Percentiles rank a stretch among this genome's conserved stretches.
Evolutionary conservation across 2,113 vertebrate species (phyloP).

Genomic region (Gallinago paraguaiae): DNA sequence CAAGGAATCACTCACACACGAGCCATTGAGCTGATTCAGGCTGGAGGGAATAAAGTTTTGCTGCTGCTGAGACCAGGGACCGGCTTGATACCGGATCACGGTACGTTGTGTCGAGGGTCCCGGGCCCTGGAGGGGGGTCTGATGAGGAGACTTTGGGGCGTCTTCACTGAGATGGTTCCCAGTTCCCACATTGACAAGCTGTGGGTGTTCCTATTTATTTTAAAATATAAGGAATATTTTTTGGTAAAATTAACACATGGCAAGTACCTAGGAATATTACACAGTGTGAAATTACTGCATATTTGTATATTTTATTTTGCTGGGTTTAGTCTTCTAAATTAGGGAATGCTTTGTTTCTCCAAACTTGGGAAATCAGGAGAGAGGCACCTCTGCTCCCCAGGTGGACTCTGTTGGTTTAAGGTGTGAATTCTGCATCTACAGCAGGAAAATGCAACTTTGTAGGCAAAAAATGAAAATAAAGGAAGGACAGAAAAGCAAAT

Average conservation of each 20-base stretch:
- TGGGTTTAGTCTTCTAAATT: neutral
- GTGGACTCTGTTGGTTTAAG: neutral
- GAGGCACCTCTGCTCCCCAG: neutral
- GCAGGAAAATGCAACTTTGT: neutral
- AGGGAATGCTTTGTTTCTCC: neutral
- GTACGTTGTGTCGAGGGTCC: slow-evolving; percentile 72
- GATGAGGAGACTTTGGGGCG: neutral
- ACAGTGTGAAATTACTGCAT: neutral
- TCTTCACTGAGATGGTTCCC: neutral
- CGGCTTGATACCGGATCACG: slow-evolving; percentile 92
- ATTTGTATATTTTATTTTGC: neutral
- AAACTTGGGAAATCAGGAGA: neutral
- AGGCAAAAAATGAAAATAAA: neutral
- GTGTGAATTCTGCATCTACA: neutral
- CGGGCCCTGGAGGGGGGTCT: neutral
- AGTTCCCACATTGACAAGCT: neutral
- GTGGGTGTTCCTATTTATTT: rapidly evolving
- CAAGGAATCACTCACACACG: slow-evolving; percentile 98
- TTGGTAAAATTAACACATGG: neutral
- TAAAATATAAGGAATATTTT: neutral
- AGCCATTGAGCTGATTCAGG: slow-evolving; percentile 97
- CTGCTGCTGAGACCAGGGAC: slow-evolving; percentile 91
- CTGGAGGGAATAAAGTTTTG: slow-evolving; percentile 91
- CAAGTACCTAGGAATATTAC: neutral
- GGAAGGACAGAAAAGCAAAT: neutral